Conservation (phyloP, 2,888 invertebrate species). For the Matsumyia berberina region DNA sequence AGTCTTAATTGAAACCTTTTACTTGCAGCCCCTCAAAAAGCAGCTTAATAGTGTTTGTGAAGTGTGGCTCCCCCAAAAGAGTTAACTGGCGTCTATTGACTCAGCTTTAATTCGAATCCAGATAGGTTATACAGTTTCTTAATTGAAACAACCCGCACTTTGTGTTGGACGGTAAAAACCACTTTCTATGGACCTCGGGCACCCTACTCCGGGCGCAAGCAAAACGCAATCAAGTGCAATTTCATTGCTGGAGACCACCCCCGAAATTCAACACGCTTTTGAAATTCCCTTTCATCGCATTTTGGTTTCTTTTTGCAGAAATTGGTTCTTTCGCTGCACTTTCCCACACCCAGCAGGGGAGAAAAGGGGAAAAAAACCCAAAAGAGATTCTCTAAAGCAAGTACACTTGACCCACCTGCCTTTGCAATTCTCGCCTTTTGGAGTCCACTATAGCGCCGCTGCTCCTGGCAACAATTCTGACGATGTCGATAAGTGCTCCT, state of each 20-base stretch:
- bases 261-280: constrained; percentile 35
- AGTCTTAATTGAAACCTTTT: neutral
- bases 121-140: constrained; percentile 35
- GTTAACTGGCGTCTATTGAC: constrained; percentile 10
- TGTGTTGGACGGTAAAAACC: constrained; percentile 50
- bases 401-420: constrained; percentile 55
- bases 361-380: too few relatives aligned
- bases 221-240: constrained; percentile 52
- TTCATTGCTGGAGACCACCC: constrained; percentile 18
- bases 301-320: neutral
- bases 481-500: constrained; percentile 62
- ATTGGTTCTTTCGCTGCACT: neutral
- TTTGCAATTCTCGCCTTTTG: neutral
- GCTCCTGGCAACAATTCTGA: constrained; percentile 24
- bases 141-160: constrained; percentile 53
- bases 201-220: neutral
- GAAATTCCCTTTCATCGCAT: neutral
- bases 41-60: neutral
- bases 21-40: neutral
- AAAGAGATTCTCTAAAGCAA: constrained; percentile 6
- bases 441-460: neutral
- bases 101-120: constrained; percentile 34
- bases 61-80: neutral
- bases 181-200: constrained; percentile 6
- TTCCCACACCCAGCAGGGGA: neutral